Evolutionary conservation across 2,113 vertebrate species (phyloP), one percentile per base, ranked within the genome.

Genomic region (Chascanopsetta lugubris): DNA sequence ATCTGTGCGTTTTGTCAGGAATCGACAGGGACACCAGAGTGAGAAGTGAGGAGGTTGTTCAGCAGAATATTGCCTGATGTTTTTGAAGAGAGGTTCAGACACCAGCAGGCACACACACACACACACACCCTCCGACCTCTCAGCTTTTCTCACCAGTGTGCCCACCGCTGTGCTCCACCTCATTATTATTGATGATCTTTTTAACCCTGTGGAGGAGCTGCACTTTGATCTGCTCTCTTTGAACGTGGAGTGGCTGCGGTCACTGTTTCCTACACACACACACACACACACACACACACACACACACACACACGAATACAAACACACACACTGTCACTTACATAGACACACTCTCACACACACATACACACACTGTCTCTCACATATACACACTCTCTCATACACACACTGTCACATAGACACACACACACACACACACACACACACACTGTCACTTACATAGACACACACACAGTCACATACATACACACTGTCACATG

Each of bases 221-320:
- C 77, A 50, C 79, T 90, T 88, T 90, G 88, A 91, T 88, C 83
- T 81, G 48, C 21, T 79, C 79, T 69, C 82, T 87, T 85, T 88
- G 88, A 88, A 86, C 42, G 29, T 72, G 51, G 77, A 84, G 83
- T 66, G 71, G 58, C 67, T 67, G 54, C 18, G 50, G 53, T 15
- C 2, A 49, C 62, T 43, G 55, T 12, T 36, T 77, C 64, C 42
- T 11, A 48, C 62, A 17, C 18, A 30, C 70, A 77, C 17, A 11
- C 29, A 13, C 26, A 20, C 47, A 22, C 50, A 25, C 32, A 47
- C n/a, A 21, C 48, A 6, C 60, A 45, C 54, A 29, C 61, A 45
- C 62, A 30, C 58, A 49, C 30, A 15, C 22, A 15, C 22, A 17
- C 46, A 26, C 34, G 29, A n/a, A 34, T 40, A 11, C 65, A 59